phyloP scores from a whole-genome alignment of 1,140 invertebrate genomes.

The Reticulitermes speratus region DNA sequence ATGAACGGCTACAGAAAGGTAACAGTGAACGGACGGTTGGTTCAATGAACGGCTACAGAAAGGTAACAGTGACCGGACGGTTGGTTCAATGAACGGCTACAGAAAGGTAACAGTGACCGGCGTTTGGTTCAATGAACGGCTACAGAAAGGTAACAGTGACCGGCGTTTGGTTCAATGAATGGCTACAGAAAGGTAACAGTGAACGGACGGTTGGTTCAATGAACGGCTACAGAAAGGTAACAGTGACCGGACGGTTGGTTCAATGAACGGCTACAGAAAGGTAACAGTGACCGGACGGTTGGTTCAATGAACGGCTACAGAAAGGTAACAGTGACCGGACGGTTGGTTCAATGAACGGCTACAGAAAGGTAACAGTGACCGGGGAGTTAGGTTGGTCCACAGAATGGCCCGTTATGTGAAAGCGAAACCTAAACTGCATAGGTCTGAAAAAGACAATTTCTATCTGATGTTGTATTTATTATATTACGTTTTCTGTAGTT shows the following conservation, averaged over 20 bases:
- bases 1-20: conserved; percentile 40
- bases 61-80: conserved; percentile 36
- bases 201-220: too few relatives aligned
- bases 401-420: too few relatives aligned
- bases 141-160: conserved; percentile 38
- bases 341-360: too few relatives aligned
- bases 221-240: conserved; percentile 40
- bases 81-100: too few relatives aligned
- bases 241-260: too few relatives aligned
- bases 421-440: too few relatives aligned
- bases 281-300: conserved; percentile 34
- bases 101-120: conserved; percentile 37
- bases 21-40: too few relatives aligned
- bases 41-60: conserved; percentile 39
- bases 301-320: conserved; percentile 38
- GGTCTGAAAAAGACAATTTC: too few relatives aligned
- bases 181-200: conserved; percentile 39
- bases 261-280: conserved; percentile 39
- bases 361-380: conserved; percentile 37
- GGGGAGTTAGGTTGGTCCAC: not conserved
- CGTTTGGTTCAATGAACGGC: too few relatives aligned
- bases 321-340: conserved; percentile 37
- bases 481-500: too few relatives aligned
- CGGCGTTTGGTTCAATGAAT: too few relatives aligned
- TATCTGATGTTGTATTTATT: too few relatives aligned